Evolutionary conservation across 2,797 vertebrate species (phyloP), one percentile per base, ranked within the genome.

Genomic region (Heliangelus exortis): DNA sequence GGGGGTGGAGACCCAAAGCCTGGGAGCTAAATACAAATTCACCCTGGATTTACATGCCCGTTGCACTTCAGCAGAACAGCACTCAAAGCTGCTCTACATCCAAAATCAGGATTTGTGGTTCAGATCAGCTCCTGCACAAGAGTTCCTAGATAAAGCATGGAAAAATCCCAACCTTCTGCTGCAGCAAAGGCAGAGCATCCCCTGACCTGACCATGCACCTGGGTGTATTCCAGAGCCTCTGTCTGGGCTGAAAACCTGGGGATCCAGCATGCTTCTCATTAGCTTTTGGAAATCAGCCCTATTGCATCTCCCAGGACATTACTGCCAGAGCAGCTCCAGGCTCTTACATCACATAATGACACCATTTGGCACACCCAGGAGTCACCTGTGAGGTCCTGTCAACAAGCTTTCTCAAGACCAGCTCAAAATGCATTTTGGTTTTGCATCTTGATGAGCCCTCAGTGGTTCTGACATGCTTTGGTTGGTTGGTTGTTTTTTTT

Each of bases 391-490:
- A 47, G 74, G 29, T 57, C 16, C n/a, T 65, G 39, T 29, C 69
- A 87, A n/a, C 83, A 63, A 34, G 17, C 36, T 87, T 96, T 82
- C 92, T 77, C 93, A 94, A 91, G 92, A 74, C 11, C 31, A 31
- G 53, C 68, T 77, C 72, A 61, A 65, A 85, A 85, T 76, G 71
- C 33, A 50, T 53, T 66, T 17, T 69, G 39, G 4, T 83, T 95
- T 73, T 83, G 51, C 36, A 72, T 43, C 82, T 72, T 72, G 43
- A 51, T 58, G 18, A 61, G 59, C 47, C 36, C 20, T 10, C 41
- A 62, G 21, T 33, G 33, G 71, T 87, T 84, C 58, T 94, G 71
- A 75, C 33, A 41, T 9, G 45, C 15, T 67, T 45, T 31, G 6
- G 45, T 65, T 21, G 20, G 7, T 43, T 69, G 16, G 13, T 4